Evolutionary conservation across 2,888 invertebrate genomes (phyloP), one percentile per base, ranked within the genome.

Genomic region (Tribolium freemani): DNA sequence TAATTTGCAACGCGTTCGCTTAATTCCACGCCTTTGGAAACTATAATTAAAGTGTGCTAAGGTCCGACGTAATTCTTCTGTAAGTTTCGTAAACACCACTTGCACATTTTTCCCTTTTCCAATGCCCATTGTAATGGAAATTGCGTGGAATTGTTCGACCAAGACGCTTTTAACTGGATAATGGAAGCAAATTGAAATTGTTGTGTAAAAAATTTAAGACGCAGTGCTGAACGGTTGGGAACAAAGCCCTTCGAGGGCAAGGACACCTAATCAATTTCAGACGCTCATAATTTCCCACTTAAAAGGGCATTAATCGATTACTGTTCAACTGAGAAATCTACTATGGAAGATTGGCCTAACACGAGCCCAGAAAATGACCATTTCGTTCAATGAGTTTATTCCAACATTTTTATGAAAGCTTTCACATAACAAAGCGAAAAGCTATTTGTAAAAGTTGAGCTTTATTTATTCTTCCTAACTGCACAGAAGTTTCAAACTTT

Each of bases 1-100:
- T 83, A 83, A 83, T 83, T 82, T 83, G 80, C 83, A 80, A 82
- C 81, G 80, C 79, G 78, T 77, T 80, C 77, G 76, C 75, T 76
- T 78, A 79, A 80, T 82, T 81, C 81, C 77, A 77, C 78, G 83
- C 82, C 80, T 79, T 77, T 79, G 81, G 79, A 81, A 81, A 82
- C 81, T 78, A 80, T 83, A 83, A 83, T 83, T 83, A 83, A 78
- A 80, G 77, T 76, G 75, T 73, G 76, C 74, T 74, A 72, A 75
- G 75, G 72, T 71, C 69, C 69, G 71, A 69, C 72, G 72, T 75
- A 75, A 70, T 77, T 74, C 73, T 72, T 76, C 75, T 73, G 72
- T 58, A 73, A 66, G 72, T 71, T 73, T 69, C 70, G 72, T 69
- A 68, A 73, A 75, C 71, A 75, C 71, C 67, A 63, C 68, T 63